A percentile compares a stretch with the other conserved stretches of the same genome.
These are phyloP conservation scores for Ceratothoa steindachneri DNA, from an alignment of 2,888 invertebrate species.

Conservation along the genomic window DNA sequence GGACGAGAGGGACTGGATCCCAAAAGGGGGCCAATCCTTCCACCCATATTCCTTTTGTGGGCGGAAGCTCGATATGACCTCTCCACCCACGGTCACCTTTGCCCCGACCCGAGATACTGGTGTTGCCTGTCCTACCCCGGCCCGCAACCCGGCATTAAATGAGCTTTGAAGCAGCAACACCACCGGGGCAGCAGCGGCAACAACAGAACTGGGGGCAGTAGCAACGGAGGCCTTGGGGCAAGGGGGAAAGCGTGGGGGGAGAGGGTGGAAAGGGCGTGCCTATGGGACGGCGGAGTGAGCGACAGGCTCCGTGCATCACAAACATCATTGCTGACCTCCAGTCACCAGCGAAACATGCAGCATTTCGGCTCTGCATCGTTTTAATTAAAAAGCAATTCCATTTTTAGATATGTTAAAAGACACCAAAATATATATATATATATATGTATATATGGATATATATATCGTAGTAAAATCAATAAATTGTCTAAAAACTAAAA, in stretches of 20 bases:
- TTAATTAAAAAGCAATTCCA: conserved; percentile 37
- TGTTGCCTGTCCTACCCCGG: not conserved
- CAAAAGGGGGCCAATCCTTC: too few relatives aligned
- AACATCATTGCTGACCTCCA: conserved; percentile 41
- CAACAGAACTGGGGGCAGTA: too few relatives aligned
- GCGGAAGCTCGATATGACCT: not conserved
- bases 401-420: conserved; percentile 13
- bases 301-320: conserved; percentile 45
- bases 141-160: conserved; percentile 9
- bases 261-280: not conserved
- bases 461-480: too few relatives aligned
- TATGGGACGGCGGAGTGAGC: conserved; percentile 25
- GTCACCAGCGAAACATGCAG: conserved; percentile 47
- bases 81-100: not conserved
- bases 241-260: conserved; percentile 16
- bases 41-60: not conserved
- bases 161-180: not conserved
- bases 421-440: conserved; percentile 5
- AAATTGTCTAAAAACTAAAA: conserved; percentile 40
- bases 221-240: too few relatives aligned
- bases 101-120: too few relatives aligned
- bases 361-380: conserved; percentile 44
- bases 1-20: not conserved
- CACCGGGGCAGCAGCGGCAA: conserved; percentile 1
- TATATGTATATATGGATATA: too few relatives aligned